Evolutionary conservation across 2,888 invertebrate species (phyloP), one percentile per base, ranked within the genome.

Genomic region (Sisyra nigra): DNA sequence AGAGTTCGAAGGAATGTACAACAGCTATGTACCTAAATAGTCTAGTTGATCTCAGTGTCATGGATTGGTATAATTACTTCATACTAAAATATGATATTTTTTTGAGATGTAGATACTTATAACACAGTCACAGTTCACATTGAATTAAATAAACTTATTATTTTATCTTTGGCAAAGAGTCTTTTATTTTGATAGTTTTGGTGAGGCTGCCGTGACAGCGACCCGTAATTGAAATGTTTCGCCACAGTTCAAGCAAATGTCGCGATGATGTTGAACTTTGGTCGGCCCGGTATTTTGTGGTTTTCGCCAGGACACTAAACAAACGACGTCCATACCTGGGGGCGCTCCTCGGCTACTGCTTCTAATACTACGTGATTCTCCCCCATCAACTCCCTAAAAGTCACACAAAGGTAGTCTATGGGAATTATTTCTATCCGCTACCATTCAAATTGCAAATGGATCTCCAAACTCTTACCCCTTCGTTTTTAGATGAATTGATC

Each of bases 251-350:
- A 53, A 47, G 40, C 57, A 58, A 17, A 56, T 48, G 41, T 57
- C 57, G 15, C 55, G 48, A 14, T 51, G 50, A 17, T 51, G 50
- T 14, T 30, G 33, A 11, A 18, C 29, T 10, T 42, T 39, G 3
- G 34, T 36, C 8, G 48, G 41, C 9, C 30, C 44, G 24, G 14
- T 13, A 7, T 24, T 24, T 24, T 49, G 48, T 1, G 51, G 47
- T 48, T 54, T 57, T 15, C 39, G 32, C 57, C 57, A 58, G 3
- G 57, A 57, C 2, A 59, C 58, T 14, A 55, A 48, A 45, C 57
- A 57, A 3, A 57, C 53, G 5, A 57, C 54, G 41, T 57, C 55
- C 35, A 48, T 53, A 36, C 30, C 30, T n/a, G 13, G 14, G 31
- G 14, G 49, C 51, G 34, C 48, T 46, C n/a, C 45, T 10, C 15